These are phyloP conservation scores for Muschampia plurimacula DNA, from an alignment of 2,888 invertebrate genomes.

Conservation along the genomic window DNA sequence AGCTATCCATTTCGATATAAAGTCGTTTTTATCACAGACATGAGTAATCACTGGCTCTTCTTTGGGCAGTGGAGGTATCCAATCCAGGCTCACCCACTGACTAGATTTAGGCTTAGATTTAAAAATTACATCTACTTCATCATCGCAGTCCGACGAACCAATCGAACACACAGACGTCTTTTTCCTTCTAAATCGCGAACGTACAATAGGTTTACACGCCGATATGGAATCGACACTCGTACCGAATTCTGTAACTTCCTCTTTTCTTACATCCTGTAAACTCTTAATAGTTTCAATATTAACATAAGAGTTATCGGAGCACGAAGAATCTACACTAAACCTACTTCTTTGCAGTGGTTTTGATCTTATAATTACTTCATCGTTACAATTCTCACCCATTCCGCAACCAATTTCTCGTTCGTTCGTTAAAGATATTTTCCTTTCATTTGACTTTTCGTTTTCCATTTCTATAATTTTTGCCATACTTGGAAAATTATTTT, in stretches of 20 bases:
- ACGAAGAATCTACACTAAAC: conserved; percentile 83
- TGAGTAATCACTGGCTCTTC: conserved; percentile 81
- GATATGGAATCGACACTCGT: conserved; percentile 67
- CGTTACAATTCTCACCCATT: conserved; percentile 62
- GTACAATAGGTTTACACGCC: conserved; percentile 66
- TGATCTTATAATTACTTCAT: conserved; percentile 72
- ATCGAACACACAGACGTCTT: conserved; percentile 83
- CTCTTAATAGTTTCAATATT: conserved; percentile 83
- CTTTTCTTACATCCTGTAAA: conserved; percentile 83
- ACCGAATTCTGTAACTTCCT: conserved; percentile 66
- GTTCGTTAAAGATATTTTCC: conserved; percentile 78
- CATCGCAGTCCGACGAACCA: conserved; percentile 83
- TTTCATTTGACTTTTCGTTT: conserved; percentile 81
- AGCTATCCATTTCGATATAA: conserved; percentile 83
- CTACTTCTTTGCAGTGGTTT: conserved; percentile 74
- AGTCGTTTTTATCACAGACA: conserved; percentile 85
- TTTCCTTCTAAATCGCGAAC: conserved; percentile 78
- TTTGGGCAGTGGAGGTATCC: conserved; percentile 81
- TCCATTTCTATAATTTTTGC: conserved; percentile 83
- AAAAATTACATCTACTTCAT: conserved; percentile 83
- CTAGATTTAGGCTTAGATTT: conserved; percentile 86
- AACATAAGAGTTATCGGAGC: conserved; percentile 85
- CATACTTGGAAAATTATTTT: conserved; percentile 77
- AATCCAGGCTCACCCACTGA: conserved; percentile 85
- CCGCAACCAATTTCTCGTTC: conserved; percentile 81